A percentile compares a stretch with the other conserved stretches of the same genome.
Conservation (phyloP, 2,888 invertebrate species). For the Hemithea aestivaria region DNA sequence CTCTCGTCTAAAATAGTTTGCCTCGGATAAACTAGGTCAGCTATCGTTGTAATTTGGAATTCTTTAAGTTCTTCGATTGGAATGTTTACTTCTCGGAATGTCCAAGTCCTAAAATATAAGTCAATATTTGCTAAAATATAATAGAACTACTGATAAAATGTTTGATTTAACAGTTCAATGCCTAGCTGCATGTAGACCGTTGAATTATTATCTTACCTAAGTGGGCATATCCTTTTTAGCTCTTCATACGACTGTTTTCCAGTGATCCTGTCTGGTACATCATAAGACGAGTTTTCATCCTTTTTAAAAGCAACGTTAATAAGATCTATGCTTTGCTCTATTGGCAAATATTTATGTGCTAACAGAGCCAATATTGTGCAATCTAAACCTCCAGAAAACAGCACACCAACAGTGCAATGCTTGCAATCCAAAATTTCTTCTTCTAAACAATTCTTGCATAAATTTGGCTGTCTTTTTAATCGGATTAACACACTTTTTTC, state of each 20-base stretch:
- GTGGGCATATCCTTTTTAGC: constrained; percentile 83
- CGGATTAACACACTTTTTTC: constrained; percentile 80
- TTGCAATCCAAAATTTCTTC: constrained; percentile 48
- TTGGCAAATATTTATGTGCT: constrained; percentile 83
- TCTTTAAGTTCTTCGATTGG: constrained; percentile 81
- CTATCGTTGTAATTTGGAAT: constrained; percentile 79
- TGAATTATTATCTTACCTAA: constrained; percentile 50
- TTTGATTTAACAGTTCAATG: too few species aligned
- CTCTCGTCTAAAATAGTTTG: constrained; percentile 96
- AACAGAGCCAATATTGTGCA: constrained; percentile 93
- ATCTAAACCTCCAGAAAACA: constrained; percentile 98
- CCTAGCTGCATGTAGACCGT: too few species aligned
- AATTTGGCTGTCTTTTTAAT: constrained; percentile 79
- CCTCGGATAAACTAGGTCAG: constrained; percentile 90
- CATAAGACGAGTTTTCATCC: constrained; percentile 61
- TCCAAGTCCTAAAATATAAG: constrained; percentile 83
- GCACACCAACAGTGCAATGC: constrained; percentile 86
- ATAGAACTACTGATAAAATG: too few species aligned
- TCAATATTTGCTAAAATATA: not conserved
- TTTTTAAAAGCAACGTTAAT: constrained; percentile 96
- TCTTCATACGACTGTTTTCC: constrained; percentile 85
- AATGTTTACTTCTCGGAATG: constrained; percentile 89
- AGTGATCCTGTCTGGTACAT: constrained; percentile 92
- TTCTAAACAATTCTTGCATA: constrained; percentile 80
- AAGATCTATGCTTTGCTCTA: constrained; percentile 88